Conservation (phyloP, 2,113 vertebrate species). For the Charadrius vociferus region DNA sequence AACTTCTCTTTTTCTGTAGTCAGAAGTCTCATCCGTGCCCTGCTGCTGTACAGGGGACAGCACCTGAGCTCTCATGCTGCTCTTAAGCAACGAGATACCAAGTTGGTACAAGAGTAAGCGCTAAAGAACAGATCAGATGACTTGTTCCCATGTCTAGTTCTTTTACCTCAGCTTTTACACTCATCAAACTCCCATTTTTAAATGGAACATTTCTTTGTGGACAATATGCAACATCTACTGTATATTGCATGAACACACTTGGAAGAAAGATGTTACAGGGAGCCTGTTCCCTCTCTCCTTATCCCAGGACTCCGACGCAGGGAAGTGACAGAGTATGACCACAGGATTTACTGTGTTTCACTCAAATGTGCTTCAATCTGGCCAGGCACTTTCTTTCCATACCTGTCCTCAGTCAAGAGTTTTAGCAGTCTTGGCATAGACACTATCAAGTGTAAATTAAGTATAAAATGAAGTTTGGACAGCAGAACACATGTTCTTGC, state of each 20-base stretch:
- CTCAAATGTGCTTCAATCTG: not conserved
- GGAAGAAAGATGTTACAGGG: not conserved
- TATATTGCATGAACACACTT: not conserved
- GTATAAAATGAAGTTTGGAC: not conserved
- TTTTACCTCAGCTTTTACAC: not conserved
- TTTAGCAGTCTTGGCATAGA: not conserved
- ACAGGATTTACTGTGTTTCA: not conserved
- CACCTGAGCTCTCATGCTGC: not conserved
- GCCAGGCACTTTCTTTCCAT: not conserved
- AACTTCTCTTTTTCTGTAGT: not conserved
- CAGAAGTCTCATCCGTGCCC: not conserved
- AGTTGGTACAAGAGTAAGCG: not conserved
- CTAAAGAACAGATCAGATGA: not conserved
- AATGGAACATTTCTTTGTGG: not conserved
- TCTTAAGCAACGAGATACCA: not conserved
- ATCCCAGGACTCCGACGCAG: not conserved
- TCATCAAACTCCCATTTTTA: not conserved
- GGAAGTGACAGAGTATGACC: not conserved
- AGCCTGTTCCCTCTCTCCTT: not conserved
- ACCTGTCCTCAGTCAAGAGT: not conserved
- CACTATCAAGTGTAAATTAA: not conserved
- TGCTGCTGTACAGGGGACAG: not conserved
- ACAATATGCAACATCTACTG: accelerated
- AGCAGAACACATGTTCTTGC: not conserved
- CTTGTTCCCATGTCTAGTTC: not conserved